These are phyloP conservation scores for Drosophila buzzatii DNA, from an alignment of 2,888 invertebrate genomes.

Conservation along the genomic window DNA sequence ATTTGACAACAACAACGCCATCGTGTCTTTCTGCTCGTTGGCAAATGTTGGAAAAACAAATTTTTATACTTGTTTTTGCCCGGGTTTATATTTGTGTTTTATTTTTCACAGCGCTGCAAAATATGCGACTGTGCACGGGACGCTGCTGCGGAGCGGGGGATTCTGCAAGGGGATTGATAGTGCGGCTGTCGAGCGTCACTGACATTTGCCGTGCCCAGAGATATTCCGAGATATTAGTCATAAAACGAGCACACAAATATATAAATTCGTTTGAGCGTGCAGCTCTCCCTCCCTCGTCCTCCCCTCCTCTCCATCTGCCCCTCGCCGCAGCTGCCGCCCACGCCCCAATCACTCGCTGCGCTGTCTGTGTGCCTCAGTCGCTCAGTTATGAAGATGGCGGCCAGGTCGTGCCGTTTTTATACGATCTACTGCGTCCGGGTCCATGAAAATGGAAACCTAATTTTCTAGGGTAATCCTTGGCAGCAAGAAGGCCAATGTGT, in stretches of 20 bases:
- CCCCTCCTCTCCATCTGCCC: background rate
- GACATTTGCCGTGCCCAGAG: slow-evolving; percentile 59
- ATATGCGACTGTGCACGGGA: slow-evolving; percentile 62
- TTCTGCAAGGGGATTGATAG: slow-evolving; percentile 48
- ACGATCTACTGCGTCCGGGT: slow-evolving; percentile 67
- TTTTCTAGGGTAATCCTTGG: slow-evolving; percentile 82
- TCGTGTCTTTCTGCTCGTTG: slow-evolving; percentile 66
- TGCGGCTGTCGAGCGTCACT: slow-evolving; percentile 51
- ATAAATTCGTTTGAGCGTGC: slow-evolving; percentile 76
- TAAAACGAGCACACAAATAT: slow-evolving; percentile 74
- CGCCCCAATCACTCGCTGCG: background rate
- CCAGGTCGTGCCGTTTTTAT: slow-evolving; percentile 79
- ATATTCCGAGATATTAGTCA: slow-evolving; percentile 82
- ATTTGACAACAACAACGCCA: slow-evolving; percentile 34
- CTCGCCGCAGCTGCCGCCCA: slow-evolving; percentile 6
- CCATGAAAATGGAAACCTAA: slow-evolving; percentile 80
- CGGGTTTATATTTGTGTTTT: slow-evolving; percentile 76
- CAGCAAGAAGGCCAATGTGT: slow-evolving; percentile 48
- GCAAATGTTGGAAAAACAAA: slow-evolving; percentile 82
- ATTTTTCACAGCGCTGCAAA: slow-evolving; percentile 79
- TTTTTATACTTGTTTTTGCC: slow-evolving; percentile 78
- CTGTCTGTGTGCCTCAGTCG: slow-evolving; percentile 30
- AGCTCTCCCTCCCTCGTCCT: slow-evolving; percentile 10
- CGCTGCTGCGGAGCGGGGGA: slow-evolving; percentile 16
- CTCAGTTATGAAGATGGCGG: slow-evolving; percentile 69